Evolutionary conservation across 2,113 vertebrate species (phyloP), one percentile per base, ranked within the genome.

Genomic region (Semnopithecus entellus): DNA sequence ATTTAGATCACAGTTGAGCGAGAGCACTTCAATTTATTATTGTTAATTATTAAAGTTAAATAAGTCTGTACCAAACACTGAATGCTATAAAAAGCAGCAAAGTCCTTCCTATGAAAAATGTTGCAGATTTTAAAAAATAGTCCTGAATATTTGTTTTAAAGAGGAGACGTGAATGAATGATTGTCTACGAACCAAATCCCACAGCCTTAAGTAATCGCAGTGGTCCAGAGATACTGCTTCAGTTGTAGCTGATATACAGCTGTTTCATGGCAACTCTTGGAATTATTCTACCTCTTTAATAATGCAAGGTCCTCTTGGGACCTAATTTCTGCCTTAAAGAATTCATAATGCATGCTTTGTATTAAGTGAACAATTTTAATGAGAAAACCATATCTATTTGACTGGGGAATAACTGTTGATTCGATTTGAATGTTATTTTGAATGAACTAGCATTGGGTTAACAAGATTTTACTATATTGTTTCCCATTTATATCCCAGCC

Each of bases 281-380:
- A 97, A 95, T 97, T 95, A 92, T 96, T 90, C 52, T 95, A 73
- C 70, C 61, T 96, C 73, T 95, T 98, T 95, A 97, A 98, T 98
- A 98, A 97, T 97, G 78, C 84, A 97, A 88, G 55, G 4, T 96
- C 70, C 96, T 86, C 92, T 82, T 90, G 96, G 94, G 97, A 96
- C 78, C 76, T 92, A 92, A 96, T 98, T 98, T 98, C 81, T 95
- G 16, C 78, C 81, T 98, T 97, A 97, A 97, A 98, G 97, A 97
- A 98, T 97, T 97, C 88, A 98, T 97, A 98, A 97, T 97, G 76
- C 96, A 92, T 95, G 52, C 88, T 97, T 98, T 97, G 72, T 97
- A 96, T 98, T 97, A 98, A 98, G 96, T 96, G 97, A 97, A 96
- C 96, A 97, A 93, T 97, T 97, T 98, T 98, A 97, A 98, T 98